Evolutionary conservation across 2,888 invertebrate species (phyloP), one percentile per base, ranked within the genome.

Genomic region (Apotomis capreana): DNA sequence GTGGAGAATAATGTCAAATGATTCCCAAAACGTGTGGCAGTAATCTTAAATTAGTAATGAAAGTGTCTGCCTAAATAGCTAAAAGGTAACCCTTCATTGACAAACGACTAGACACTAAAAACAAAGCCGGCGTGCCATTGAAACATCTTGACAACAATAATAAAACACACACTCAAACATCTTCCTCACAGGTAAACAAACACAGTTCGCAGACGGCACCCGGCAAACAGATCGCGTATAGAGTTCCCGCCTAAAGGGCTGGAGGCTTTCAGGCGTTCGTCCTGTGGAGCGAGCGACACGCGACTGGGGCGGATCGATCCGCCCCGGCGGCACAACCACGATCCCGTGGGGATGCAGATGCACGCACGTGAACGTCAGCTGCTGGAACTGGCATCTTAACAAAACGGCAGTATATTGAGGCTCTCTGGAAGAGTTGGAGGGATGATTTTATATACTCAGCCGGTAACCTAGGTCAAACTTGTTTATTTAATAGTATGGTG

Each of bases 341-440:
- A 60, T 91, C 91, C 90, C 90, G 89, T 89, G 89, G 92, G 92
- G 92, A 91, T 92, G 92, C 91, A 90, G 91, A 89, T 91, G 91
- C 89, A 89, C 79, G 84, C 80, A 81, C 76, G 74, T 69, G 70
- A 71, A 76, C 77, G 75, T 68, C 64, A 57, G 3, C 0, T 9
- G 9, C 87, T 88, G 74, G 87, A 87, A 83, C 80, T 78, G 85
- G 72, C 74, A 62, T 55, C 26, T 55, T 54, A 46, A 40, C 15
- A 40, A 44, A 5, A 10, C 37, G 26, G 2, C 26, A 57, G 9
- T 13, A 49, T 2, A 58, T 58, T n/a, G 40, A 59, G n/a, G 37
- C 40, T n/a, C 8, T 44, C 44, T 44, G 44, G 44, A 44, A 44
- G 44, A 5, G 6, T 8, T 5, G 44, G 3, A 26, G 26, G 26